These are phyloP conservation scores for Chromis chromis DNA, from an alignment of 2,797 vertebrate species.

Conservation along the genomic window DNA sequence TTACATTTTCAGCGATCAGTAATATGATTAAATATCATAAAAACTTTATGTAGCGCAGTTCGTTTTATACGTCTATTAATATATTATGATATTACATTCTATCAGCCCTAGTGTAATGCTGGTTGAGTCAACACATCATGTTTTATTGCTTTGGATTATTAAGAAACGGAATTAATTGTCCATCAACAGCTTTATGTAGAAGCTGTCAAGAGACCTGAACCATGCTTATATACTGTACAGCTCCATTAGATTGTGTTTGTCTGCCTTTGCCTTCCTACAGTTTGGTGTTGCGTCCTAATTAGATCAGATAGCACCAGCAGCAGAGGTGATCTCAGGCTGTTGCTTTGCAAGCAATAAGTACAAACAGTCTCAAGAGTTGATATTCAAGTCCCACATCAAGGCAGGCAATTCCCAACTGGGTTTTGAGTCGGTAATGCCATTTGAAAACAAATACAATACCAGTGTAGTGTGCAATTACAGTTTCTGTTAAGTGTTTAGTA, in stretches of 20 bases:
- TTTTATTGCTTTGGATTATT: background rate
- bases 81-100: background rate
- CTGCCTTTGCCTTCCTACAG: background rate
- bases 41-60: background rate
- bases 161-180: background rate
- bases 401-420: background rate
- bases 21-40: slow-evolving; percentile 22
- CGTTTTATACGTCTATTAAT: no score
- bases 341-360: slow-evolving; percentile 4
- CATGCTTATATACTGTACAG: background rate
- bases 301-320: background rate
- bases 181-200: background rate
- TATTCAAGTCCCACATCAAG: slow-evolving; percentile 12
- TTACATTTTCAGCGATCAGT: background rate
- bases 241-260: background rate
- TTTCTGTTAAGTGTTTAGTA: no score
- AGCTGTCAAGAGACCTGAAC: no score
- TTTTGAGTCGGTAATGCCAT: background rate
- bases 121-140: background rate
- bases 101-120: background rate
- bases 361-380: slow-evolving; percentile 16
- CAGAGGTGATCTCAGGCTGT: background rate
- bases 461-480: no score
- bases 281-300: slow-evolving; percentile 6
- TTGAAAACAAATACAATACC: slow-evolving; percentile 8